These are phyloP conservation scores for Cyclura pinguis DNA, from an alignment of 2,797 vertebrate species.

Conservation along the genomic window DNA sequence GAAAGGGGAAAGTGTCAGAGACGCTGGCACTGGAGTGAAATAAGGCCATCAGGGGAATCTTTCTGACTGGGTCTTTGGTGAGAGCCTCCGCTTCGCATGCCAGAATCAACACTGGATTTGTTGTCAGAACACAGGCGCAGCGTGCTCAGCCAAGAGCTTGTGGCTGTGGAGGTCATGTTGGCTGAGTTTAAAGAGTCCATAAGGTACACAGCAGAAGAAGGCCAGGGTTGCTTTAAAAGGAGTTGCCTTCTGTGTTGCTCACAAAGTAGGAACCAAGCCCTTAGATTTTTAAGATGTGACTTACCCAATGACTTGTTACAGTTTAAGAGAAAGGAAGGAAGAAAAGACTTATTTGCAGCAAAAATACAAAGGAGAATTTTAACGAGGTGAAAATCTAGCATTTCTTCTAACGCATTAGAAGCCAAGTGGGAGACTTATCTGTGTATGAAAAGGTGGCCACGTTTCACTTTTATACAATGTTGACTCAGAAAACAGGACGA, in stretches of 20 bases:
- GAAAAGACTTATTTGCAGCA: neutral
- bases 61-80: constrained; percentile 8
- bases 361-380: neutral
- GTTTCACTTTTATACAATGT: neutral
- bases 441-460: neutral
- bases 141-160: fast-evolving
- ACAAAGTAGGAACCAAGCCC: neutral
- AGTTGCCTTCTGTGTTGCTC: neutral
- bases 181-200: neutral
- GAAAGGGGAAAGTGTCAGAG: constrained; percentile 21
- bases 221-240: neutral
- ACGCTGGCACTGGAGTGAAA: neutral
- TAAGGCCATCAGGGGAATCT: fast-evolving
- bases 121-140: neutral
- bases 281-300: neutral
- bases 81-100: neutral
- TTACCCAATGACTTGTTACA: neutral
- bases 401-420: neutral
- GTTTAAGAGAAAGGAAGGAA: neutral
- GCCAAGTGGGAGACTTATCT: neutral
- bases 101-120: neutral
- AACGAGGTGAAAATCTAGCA: neutral
- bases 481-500: neutral
- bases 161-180: neutral
- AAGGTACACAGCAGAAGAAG: neutral